Conservation (phyloP, 2,888 invertebrate species). For the Drymonia ruficornis region DNA sequence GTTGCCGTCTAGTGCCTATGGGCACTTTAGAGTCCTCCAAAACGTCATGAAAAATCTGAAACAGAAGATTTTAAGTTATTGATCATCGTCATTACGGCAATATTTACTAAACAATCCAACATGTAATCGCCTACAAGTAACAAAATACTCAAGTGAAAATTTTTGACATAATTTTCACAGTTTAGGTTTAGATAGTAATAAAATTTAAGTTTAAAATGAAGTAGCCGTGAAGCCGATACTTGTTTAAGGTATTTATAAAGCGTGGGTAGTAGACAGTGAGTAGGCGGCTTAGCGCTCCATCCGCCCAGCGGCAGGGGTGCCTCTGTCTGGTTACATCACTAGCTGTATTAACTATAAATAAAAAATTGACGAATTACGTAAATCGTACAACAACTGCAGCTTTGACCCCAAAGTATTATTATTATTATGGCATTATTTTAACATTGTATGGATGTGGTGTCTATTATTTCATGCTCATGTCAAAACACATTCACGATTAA, state of each 20-base stretch:
- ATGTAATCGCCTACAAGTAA: too few species aligned
- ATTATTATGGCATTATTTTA: too few species aligned
- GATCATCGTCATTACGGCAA: too few species aligned
- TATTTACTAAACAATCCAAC: too few species aligned
- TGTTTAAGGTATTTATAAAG: constrained; percentile 21
- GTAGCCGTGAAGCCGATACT: constrained; percentile 3
- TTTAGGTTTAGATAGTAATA: not conserved
- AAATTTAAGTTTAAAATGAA: constrained; percentile 1
- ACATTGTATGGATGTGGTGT: too few species aligned
- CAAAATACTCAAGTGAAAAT: not conserved
- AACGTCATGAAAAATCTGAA: too few species aligned
- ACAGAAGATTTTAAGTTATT: too few species aligned
- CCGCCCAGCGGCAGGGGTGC: constrained; percentile 27
- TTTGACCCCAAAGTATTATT: not conserved
- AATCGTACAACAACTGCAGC: not conserved
- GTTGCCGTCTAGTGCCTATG: too few species aligned
- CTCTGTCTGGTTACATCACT: constrained; percentile 11
- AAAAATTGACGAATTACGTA: too few species aligned
- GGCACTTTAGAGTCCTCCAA: too few species aligned
- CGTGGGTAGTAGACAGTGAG: constrained; percentile 24
- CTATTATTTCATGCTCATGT: constrained; percentile 14
- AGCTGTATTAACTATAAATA: not conserved
- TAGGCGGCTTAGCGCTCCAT: constrained; percentile 27
- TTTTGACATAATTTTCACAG: not conserved
- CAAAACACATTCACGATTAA: constrained; percentile 20